Base-by-base conservation (phyloP, 2,113 vertebrate genomes). In the Tamias sibiricus region DNA sequence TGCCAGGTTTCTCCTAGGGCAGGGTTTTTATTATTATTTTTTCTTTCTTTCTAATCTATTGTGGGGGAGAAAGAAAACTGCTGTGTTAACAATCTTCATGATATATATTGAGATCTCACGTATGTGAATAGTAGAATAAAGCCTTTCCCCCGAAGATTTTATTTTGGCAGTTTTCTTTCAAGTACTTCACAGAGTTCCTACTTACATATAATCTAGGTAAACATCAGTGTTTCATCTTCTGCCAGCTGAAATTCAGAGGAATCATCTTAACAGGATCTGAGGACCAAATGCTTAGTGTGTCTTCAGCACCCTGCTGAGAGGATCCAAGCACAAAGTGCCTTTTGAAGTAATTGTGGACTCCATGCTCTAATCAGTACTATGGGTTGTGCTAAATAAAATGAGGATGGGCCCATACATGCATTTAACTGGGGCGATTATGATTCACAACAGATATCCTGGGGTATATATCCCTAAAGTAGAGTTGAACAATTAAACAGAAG, bases 181-280 rank as follows among this genome's bases (percentile, higher is more conserved):
- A 85, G 24, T 59, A 77, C 42, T 89, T 96, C 64, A 87, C 26
- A 92, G 83, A 87, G 42, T 54, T 89, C n/a, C 52, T 77, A 64
- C 44, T 87, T 54, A 66, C 68, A 74, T 90, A 81, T 57, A 91
- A 94, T 76, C 57, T 77, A 93, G 35, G 42, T 92, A 90, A 87
- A 91, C 94, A 92, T 69, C n/a, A 71, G 49, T 69, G 81, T 87
- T 68, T 94, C 83, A 91, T 95, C 68, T 22, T 81, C 80, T 66
- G 71, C 47, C 57, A 72, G 35, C 11, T 62, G 71, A 80, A 82
- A 83, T 83, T 79, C 42, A 96, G 74, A 44, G 28, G 12, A 82
- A 14, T 83, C 24, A 14, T 64, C 30, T 8, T 68, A 80, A 86
- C 47, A 52, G 49, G 62, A 83, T 69, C 37, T n/a, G 68, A 42